Evolutionary conservation across 2,888 invertebrate species (phyloP).

Genomic region (Idaea straminata): DNA sequence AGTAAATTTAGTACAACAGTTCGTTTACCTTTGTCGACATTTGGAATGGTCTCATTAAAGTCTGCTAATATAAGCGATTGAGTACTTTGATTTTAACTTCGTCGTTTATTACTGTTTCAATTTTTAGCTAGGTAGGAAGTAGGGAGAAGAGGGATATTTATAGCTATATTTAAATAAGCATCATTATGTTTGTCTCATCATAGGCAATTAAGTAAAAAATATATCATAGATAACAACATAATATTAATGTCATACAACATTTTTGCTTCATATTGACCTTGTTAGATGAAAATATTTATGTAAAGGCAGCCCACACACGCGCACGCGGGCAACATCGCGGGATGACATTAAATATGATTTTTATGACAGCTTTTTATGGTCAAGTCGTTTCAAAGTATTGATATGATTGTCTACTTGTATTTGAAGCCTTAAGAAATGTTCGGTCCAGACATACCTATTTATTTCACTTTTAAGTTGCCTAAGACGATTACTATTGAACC

Average conservation of each 20-base stretch:
- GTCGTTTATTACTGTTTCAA: background rate
- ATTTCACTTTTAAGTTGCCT: background rate
- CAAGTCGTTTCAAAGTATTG: background rate
- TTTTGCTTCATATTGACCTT: background rate
- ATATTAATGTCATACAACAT: no score
- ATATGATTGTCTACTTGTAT: background rate
- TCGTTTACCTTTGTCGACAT: background rate
- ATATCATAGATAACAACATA: no score
- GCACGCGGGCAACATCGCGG: background rate
- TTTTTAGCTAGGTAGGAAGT: background rate
- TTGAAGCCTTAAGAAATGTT: background rate
- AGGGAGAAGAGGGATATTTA: no score
- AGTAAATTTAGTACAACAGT: background rate
- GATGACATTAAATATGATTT: background rate
- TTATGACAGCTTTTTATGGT: background rate
- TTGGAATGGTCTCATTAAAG: no score
- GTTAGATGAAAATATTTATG: background rate
- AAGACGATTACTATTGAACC: no score
- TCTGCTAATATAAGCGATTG: background rate
- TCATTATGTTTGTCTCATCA: no score
- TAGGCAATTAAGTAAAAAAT: no score
- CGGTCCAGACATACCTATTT: background rate
- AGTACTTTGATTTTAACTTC: background rate
- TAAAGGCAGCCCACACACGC: background rate
- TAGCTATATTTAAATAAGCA: no score